Percentiles rank a stretch among this genome's conserved stretches.
These are phyloP conservation scores for Panthera leo DNA, from an alignment of 2,113 vertebrate species.

Conservation along the genomic window DNA sequence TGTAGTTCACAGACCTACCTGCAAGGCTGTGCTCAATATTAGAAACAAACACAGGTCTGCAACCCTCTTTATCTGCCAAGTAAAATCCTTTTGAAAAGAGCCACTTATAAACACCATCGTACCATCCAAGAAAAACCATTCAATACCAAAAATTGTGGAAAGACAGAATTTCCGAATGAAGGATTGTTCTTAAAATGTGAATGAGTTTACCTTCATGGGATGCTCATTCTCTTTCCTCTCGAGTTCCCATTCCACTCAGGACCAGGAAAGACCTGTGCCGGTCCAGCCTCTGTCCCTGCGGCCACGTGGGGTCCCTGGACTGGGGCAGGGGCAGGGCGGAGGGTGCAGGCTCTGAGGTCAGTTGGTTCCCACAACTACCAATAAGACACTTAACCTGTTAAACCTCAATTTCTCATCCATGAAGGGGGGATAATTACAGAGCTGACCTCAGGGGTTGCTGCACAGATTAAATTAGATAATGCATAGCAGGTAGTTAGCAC, in stretches of 20 bases:
- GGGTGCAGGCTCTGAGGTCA: not conserved
- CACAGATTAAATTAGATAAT: conserved; percentile 35
- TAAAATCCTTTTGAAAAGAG: not conserved
- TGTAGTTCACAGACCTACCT: not conserved
- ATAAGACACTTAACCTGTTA: not conserved
- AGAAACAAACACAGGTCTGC: not conserved
- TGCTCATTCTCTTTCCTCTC: not conserved
- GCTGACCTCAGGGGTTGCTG: not conserved
- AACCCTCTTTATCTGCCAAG: not conserved
- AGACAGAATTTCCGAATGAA: not conserved
- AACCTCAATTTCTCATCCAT: conserved; percentile 41
- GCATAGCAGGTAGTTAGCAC: conserved; percentile 5
- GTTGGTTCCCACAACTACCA: not conserved
- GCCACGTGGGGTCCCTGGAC: not conserved
- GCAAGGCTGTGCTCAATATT: not conserved
- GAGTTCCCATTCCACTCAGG: not conserved
- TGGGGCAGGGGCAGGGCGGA: not conserved
- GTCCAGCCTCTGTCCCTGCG: not conserved
- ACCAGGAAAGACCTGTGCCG: not conserved
- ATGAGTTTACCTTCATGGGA: not conserved
- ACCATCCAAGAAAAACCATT: not conserved
- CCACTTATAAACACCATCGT: not conserved
- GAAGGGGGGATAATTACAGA: conserved; percentile 4
- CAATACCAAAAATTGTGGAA: not conserved
- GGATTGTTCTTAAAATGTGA: not conserved